Evolutionary conservation across 2,888 invertebrate genomes (phyloP).

Genomic region (Neelides folsomi): DNA sequence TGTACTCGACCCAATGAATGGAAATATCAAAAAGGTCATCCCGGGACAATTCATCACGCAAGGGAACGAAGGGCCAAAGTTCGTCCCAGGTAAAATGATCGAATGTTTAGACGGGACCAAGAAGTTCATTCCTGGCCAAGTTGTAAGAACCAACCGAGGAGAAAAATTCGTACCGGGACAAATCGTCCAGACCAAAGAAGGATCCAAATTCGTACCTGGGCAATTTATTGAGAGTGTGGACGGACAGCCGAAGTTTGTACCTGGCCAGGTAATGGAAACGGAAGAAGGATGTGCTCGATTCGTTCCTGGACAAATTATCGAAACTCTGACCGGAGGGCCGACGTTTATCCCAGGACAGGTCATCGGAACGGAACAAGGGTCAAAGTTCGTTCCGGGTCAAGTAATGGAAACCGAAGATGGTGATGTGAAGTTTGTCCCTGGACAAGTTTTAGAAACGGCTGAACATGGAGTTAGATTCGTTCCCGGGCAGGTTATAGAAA

Average conservation of each 20-base stretch:
- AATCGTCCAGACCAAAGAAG: constrained; percentile 49
- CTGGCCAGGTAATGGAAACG: constrained; percentile 61
- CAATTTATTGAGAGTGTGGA: constrained; percentile 53
- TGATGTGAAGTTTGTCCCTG: constrained; percentile 49
- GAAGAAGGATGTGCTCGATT: constrained; percentile 49
- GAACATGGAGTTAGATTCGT: constrained; percentile 49
- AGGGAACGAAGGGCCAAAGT: constrained; percentile 14
- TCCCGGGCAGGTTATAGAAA: constrained; percentile 47
- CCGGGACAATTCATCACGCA: constrained; percentile 52
- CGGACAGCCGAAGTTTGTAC: constrained; percentile 57
- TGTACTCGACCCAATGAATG: too few relatives aligned
- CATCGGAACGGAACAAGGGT: constrained; percentile 58
- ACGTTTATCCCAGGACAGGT: constrained; percentile 67
- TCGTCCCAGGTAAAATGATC: neutral
- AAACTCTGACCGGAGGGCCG: constrained; percentile 45
- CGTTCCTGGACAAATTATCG: constrained; percentile 57
- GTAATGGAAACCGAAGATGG: constrained; percentile 58
- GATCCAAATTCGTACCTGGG: constrained; percentile 52
- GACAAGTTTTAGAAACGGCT: constrained; percentile 43
- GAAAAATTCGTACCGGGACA: constrained; percentile 54
- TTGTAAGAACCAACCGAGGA: constrained; percentile 48
- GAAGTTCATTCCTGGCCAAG: constrained; percentile 49
- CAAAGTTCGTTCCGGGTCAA: constrained; percentile 64
- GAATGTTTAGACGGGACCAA: too few relatives aligned
- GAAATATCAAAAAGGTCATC: constrained; percentile 35